These are phyloP conservation scores for Glomeris maerens DNA, from an alignment of 1,140 invertebrate species.

Conservation along the genomic window DNA sequence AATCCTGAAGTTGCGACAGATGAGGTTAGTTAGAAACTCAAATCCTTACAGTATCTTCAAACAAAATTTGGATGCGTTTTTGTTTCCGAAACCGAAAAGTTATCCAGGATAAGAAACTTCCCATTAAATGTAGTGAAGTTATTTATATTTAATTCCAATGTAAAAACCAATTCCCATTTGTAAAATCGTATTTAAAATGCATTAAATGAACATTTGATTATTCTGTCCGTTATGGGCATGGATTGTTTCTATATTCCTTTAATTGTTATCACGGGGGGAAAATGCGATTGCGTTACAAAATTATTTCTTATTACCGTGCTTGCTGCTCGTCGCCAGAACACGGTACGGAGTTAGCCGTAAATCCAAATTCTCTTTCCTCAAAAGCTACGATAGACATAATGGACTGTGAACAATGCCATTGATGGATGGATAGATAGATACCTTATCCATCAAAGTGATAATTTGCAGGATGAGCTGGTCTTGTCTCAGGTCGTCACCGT, in stretches of 20 bases:
- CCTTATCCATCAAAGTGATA: slow-evolving; percentile 90
- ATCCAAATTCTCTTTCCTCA: slow-evolving; percentile 85
- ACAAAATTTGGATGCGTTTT: no score
- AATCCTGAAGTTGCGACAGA: slow-evolving; percentile 43
- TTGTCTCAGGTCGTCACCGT: slow-evolving; percentile 96
- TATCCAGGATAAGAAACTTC: no score
- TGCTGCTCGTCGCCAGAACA: slow-evolving; percentile 82
- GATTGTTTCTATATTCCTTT: no score
- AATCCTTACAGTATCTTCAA: no score
- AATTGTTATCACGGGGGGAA: neutral
- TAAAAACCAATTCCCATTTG: neutral
- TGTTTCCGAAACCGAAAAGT: no score
- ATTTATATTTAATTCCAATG: no score
- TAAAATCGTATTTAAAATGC: neutral
- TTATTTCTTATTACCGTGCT: slow-evolving; percentile 49
- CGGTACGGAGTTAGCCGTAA: slow-evolving; percentile 89
- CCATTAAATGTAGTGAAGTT: no score
- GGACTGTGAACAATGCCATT: slow-evolving; percentile 8
- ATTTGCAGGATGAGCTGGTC: slow-evolving; percentile 94
- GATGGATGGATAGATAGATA: slow-evolving; percentile 15
- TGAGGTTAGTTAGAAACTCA: slow-evolving; percentile 4
- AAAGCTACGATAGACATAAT: slow-evolving; percentile 46
- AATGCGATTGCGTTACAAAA: slow-evolving; percentile 19
- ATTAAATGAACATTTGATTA: no score
- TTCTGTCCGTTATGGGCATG: no score